Conservation (phyloP, 2,888 invertebrate genomes). For the Ephialtes manifestator region DNA sequence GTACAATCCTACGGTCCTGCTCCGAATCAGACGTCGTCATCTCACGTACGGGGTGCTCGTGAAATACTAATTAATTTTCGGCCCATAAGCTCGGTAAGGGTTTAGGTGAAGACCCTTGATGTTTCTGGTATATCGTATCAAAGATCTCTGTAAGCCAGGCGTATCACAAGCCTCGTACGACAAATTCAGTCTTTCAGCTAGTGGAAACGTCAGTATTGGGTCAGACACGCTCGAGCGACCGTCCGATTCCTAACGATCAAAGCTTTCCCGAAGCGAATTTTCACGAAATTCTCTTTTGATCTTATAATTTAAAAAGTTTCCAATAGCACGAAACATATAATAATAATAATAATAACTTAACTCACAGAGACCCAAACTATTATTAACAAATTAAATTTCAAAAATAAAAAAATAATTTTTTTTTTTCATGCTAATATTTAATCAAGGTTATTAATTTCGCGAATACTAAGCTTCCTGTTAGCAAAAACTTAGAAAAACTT, state of each 20-base stretch:
- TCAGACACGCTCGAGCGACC: conserved; percentile 32
- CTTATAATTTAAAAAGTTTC: not conserved
- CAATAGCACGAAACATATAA: not conserved
- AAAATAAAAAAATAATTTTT: no score
- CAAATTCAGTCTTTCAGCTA: not conserved
- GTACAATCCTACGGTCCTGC: not conserved
- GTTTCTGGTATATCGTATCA: conserved; percentile 45
- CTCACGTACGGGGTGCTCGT: conserved; percentile 43
- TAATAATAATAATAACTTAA: not conserved
- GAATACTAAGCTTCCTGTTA: no score
- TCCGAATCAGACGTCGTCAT: conserved; percentile 12
- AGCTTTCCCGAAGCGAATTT: not conserved
- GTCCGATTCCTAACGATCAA: conserved; percentile 4
- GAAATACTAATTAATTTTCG: conserved; percentile 54
- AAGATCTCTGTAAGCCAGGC: conserved; percentile 36
- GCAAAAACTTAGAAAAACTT: no score
- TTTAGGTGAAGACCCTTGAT: conserved; percentile 22
- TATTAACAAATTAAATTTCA: no score
- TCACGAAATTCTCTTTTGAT: conserved; percentile 4
- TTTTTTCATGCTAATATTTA: no score
- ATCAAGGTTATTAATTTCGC: no score
- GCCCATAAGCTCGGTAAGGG: conserved; percentile 24
- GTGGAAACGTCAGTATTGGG: conserved; percentile 52
- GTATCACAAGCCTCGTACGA: not conserved
- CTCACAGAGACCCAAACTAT: not conserved